Base-by-base conservation (phyloP, 2,113 vertebrate species). In the Sprattus sprattus region DNA sequence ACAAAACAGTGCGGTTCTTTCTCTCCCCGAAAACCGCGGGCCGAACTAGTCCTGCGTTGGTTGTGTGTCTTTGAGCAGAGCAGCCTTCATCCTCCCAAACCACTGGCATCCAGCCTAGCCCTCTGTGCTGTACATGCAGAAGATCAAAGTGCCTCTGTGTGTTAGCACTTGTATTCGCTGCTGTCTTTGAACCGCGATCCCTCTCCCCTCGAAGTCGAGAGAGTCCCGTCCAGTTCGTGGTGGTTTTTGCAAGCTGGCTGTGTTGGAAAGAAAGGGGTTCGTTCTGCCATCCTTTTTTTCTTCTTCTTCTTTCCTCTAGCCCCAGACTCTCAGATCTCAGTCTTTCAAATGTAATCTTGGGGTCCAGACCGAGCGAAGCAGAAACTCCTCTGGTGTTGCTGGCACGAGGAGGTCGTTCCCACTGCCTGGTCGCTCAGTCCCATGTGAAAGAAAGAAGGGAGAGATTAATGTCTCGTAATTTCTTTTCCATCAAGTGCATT, bases 181-280 rank as follows among this genome's bases (percentile, higher is more conserved):
- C 83, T 89, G 84, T 81, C 20, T 86, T 86, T 90, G 85, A 84
- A 81, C 71, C 57, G 28, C 64, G 45, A 82, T 86, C 45, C 64
- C 82, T 67, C 50, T 82, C 18, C 45, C 81, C 28, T 81, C 44
- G 32, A 75, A 28, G 10, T 85, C 82, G 46, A 13, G 11, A 78
- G 28, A 39, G 39, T 39, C 45, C 18, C 11, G 22, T 82, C 78
- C 87, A 85, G 82, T 67, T 85, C 44, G 45, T 54, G 52, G 88
- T 25, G 83, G 89, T 86, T 81, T 49, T 49, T 54, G 28, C 11
- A 15, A 28, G 64, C 64, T 13, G 64, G 64, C 64, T 71, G 4
- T 32, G 71, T 13, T 15, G 13, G 71, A 39, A 39, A 78, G 71
- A 39, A 39, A 32, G 28, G 4, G 71, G 71, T 32, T 78, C 39